Conservation (phyloP, 2,113 vertebrate genomes). For the Labrus mixtus region DNA sequence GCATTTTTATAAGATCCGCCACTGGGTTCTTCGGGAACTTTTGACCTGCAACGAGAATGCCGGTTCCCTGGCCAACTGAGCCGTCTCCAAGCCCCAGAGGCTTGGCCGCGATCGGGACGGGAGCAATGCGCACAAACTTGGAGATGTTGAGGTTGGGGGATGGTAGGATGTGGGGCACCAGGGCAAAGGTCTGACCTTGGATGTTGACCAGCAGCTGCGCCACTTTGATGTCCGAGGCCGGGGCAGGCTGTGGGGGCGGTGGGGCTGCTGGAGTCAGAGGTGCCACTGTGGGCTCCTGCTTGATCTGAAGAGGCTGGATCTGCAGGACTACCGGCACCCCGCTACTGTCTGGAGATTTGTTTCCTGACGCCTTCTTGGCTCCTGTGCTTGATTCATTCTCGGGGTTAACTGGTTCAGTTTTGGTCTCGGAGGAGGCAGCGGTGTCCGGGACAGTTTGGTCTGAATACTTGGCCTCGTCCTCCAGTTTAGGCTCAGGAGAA, state of each 20-base stretch:
- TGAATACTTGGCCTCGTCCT: conserved; percentile 72
- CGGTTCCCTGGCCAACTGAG: conserved; percentile 77
- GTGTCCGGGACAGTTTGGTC: conserved; percentile 81
- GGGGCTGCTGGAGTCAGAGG: conserved; percentile 73
- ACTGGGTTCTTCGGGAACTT: conserved; percentile 93
- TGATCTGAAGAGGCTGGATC: conserved; percentile 91
- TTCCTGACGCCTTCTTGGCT: conserved; percentile 66
- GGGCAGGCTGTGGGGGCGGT: conserved; percentile 69
- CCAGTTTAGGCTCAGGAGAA: conserved; percentile 51
- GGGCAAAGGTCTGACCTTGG: conserved; percentile 94
- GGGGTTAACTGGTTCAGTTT: conserved; percentile 64
- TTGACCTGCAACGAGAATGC: conserved; percentile 87
- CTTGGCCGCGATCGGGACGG: conserved; percentile 94
- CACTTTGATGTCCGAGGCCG: conserved; percentile 88
- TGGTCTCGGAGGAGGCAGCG: conserved; percentile 74
- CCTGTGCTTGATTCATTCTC: conserved; percentile 32
- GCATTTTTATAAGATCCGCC: conserved; percentile 97
- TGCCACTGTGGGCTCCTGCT: conserved; percentile 81
- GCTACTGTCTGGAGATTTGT: conserved; percentile 71
- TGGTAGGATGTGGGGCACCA: conserved; percentile 92
- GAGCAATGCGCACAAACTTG: conserved; percentile 96
- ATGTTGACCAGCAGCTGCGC: conserved; percentile 94
- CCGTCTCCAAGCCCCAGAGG: conserved; percentile 84
- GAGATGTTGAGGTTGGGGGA: conserved; percentile 86
- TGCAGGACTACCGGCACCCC: conserved; percentile 89